Base-by-base conservation (phyloP, 2,888 invertebrate genomes). In the Phengaris arion region DNA sequence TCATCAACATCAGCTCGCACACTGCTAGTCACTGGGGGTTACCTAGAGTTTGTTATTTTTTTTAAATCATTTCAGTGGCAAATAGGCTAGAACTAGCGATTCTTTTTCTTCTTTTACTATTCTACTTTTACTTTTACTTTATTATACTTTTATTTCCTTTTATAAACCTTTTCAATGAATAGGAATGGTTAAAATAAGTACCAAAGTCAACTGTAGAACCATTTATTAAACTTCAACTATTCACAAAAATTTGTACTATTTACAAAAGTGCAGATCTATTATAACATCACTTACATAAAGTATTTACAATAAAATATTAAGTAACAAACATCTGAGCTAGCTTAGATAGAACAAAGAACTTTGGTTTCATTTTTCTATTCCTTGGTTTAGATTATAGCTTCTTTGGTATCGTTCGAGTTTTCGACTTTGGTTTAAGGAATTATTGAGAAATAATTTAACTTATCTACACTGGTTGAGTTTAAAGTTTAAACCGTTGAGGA, bases 241-340 rank as follows among this genome's bases (percentile, higher is more conserved):
- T 80, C 78, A 80, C 83, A 86, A 87, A 81, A 72, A 78, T 86
- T 89, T 87, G 87, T 89, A 90, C 87, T 92, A 91, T 92, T 84
- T 92, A 93, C 92, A 92, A 90, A 88, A 83, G 89, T 92, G 91
- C 87, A 75, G 74, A 64, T 35, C 83, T 85, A 86, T 84, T 84
- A 85, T 86, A 87, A 86, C 85, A 83, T 82, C 78, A 83, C 84
- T 83, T 85, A 83, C 79, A 84, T 85, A 84, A 79, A 87, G 81
- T 90, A 91, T 89, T 88, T 91, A 92, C 90, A 91, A 86, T 85
- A 82, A 83, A 83, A 83, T 81, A 79, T 79, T 77, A 77, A 76
- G 79, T 78, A 81, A 81, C 82, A 81, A 79, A 54, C 54, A 35
- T 72, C 72, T 22, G 45, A 54, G 72, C 72, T 22, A 45, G 12